Evolutionary conservation across 1,140 invertebrate species (phyloP), one percentile per base, ranked within the genome.

Genomic region (Drosophila orosa): DNA sequence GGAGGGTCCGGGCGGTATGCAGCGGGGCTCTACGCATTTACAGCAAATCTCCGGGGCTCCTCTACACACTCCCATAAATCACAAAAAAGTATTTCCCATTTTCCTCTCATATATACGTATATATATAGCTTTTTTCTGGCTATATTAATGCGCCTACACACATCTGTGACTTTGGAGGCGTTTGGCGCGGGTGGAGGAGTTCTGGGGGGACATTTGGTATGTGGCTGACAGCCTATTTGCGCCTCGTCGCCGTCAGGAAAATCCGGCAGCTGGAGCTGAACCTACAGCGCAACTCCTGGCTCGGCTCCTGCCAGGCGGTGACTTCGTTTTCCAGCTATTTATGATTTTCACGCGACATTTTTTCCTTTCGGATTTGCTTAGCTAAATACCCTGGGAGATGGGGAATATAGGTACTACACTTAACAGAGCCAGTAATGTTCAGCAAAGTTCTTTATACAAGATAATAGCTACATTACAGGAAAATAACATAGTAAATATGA

Each of bases 71-170:
- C 63, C 72, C 83, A 86, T 86, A 86, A 86, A 86, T 86, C 83
- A 86, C 83, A 86, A 82, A 86, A 82, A 86, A 87, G 78, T 86
- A 89, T 87, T 87, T 87, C 73, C 81, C 75, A 80, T 87, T 87
- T 86, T 81, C 48, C 31, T 42, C 37, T 47, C 22, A 60, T 40
- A 40, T 40, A 45, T 63, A 71, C 44, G 15, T 13, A 44, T 47
- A 45, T 45, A 47, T 47, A 47, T 25, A 47, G 22, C 63, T 67
- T 74, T 73, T 60, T 81, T 37, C 69, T 56, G 62, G 75, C 67
- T 67, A 80, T 77, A 87, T 87, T 87, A 89, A 89, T 87, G 83
- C 84, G 76, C 83, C 83, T 84, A 83, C 80, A 89, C 72, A 75
- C 68, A 83, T 61, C 56, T 58, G 65, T 37, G 71, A 25, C 31